A percentile compares a stretch with the other conserved stretches of the same genome.
Conservation (phyloP, 2,888 invertebrate genomes). For the Trilocha varians region DNA sequence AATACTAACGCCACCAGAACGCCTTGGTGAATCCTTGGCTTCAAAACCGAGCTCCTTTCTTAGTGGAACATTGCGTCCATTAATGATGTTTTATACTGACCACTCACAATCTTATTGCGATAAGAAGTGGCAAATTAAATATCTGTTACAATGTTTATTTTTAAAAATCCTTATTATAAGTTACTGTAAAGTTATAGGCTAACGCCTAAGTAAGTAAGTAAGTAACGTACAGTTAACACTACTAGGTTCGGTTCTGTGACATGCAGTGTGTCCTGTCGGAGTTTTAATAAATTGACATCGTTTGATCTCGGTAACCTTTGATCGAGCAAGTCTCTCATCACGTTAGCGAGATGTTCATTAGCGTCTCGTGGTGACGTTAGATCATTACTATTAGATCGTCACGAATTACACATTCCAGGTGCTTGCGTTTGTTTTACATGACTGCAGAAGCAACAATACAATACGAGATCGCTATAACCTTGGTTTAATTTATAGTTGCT, state of each 20-base stretch:
- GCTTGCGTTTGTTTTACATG: neutral
- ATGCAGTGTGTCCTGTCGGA: constrained; percentile 7
- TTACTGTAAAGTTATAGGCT: no score
- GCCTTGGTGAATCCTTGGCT: constrained; percentile 72
- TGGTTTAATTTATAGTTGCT: neutral
- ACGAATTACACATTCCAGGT: neutral
- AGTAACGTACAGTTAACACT: no score
- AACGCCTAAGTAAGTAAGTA: no score
- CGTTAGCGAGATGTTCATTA: constrained; percentile 17
- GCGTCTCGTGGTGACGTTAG: constrained; percentile 13
- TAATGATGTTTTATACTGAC: constrained; percentile 45
- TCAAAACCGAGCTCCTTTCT: constrained; percentile 72
- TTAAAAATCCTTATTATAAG: no score
- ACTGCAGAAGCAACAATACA: neutral
- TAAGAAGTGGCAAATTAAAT: neutral
- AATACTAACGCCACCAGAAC: constrained; percentile 66
- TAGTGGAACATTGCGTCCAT: constrained; percentile 52
- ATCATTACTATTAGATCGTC: constrained; percentile 5
- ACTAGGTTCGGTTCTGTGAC: no score
- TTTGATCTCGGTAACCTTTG: constrained; percentile 27
- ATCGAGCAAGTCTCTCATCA: constrained; percentile 15
- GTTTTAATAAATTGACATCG: constrained; percentile 16
- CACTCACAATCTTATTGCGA: constrained; percentile 1
- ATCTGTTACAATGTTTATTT: no score
- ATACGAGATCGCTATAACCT: no score